phyloP scores from a whole-genome alignment of 2,113 vertebrate genomes.

The Bothrops jararaca region DNA sequence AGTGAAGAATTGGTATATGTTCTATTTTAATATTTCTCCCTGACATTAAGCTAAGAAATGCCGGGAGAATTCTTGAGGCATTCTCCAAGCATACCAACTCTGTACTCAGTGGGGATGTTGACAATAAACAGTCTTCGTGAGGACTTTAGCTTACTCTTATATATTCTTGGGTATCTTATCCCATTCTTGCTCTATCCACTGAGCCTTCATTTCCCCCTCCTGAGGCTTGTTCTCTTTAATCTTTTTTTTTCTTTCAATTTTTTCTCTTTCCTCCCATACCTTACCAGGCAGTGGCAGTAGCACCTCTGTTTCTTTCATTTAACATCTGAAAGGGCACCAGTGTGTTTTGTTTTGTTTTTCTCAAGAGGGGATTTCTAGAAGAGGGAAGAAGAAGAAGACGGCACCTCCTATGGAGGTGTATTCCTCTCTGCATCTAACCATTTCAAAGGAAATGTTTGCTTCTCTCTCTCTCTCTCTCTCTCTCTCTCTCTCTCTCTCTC shows the following conservation, averaged over 20 bases:
- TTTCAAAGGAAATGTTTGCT: background rate
- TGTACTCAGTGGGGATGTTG: background rate
- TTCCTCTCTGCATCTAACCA: background rate
- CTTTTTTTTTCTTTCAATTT: background rate
- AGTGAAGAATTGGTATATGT: background rate
- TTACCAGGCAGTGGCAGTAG: background rate
- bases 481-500: accelerated
- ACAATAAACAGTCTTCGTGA: background rate
- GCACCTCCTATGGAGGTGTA: background rate
- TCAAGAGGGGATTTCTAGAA: background rate
- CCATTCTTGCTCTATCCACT: background rate
- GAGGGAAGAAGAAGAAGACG: background rate
- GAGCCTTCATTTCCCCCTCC: background rate
- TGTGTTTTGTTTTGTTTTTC: background rate
- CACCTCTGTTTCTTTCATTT: background rate
- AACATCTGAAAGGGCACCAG: background rate
- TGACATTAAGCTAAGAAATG: background rate
- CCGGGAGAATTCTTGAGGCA: background rate
- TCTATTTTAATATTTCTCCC: background rate
- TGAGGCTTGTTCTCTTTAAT: background rate
- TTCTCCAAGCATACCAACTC: background rate
- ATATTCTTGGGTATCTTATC: background rate
- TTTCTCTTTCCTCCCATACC: background rate
- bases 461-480: background rate
- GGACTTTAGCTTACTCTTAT: background rate